phyloP scores from a whole-genome alignment of 1,140 invertebrate genomes.

The Agrypnia vestita region DNA sequence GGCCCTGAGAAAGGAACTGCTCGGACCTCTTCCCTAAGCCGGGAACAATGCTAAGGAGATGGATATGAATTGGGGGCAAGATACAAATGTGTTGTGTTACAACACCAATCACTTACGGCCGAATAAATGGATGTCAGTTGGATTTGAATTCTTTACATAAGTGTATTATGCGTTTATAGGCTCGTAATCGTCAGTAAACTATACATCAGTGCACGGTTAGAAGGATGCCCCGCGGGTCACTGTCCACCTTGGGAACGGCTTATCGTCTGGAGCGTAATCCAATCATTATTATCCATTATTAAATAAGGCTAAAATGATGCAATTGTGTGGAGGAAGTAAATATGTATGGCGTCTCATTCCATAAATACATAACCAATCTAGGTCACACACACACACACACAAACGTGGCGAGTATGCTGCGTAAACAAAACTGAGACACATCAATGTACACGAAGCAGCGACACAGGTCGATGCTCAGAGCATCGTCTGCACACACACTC shows the following conservation, averaged over 20 bases:
- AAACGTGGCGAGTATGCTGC: no score
- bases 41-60: conserved; percentile 7
- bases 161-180: neutral
- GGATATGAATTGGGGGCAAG: conserved; percentile 1
- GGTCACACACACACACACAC: no score
- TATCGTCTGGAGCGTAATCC: neutral
- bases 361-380: no score
- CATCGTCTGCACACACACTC: no score
- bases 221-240: neutral
- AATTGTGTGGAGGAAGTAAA: no score
- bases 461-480: no score
- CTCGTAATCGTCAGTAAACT: conserved; percentile 6
- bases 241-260: neutral
- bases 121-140: conserved; percentile 24
- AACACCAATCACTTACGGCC: conserved; percentile 13
- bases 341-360: no score
- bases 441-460: no score
- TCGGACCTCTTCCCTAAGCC: neutral
- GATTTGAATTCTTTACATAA: conserved; percentile 18
- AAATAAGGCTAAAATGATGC: no score
- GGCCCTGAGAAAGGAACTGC: neutral
- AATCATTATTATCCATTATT: no score
- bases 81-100: neutral
- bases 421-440: no score
- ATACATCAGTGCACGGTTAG: neutral